These are phyloP conservation scores for Syngnathus scovelli DNA, from an alignment of 2,113 vertebrate species.

Conservation along the genomic window DNA sequence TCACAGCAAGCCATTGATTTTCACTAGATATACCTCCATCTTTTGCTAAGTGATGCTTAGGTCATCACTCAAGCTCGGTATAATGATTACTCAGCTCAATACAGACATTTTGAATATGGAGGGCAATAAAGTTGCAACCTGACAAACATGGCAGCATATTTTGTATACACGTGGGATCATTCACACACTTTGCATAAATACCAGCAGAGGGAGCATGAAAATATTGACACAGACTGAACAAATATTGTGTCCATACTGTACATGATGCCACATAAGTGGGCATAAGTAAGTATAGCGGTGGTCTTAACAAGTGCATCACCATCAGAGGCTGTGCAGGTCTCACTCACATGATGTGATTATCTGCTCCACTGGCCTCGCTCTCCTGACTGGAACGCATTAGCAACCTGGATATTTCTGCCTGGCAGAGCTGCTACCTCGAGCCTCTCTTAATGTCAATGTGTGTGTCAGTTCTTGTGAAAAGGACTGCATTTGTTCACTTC, in stretches of 20 bases:
- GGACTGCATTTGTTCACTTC: not conserved
- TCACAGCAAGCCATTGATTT: constrained; percentile 43
- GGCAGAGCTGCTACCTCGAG: constrained; percentile 46
- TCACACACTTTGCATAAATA: constrained; percentile 2
- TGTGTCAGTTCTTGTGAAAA: constrained; percentile 10
- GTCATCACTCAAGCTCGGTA: constrained; percentile 43
- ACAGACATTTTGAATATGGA: constrained; percentile 37
- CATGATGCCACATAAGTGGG: not conserved
- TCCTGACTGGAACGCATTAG: constrained; percentile 66
- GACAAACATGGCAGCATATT: constrained; percentile 13
- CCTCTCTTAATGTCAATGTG: constrained; percentile 9
- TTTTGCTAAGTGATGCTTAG: constrained; percentile 47
- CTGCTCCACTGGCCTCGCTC: constrained; percentile 65
- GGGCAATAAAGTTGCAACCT: constrained; percentile 22
- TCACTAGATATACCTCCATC: constrained; percentile 36
- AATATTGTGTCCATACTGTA: not conserved
- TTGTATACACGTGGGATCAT: not conserved
- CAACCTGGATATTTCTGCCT: constrained; percentile 68
- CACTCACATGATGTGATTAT: constrained; percentile 65
- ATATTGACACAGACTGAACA: not conserved
- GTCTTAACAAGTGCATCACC: constrained; percentile 26
- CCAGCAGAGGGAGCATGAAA: constrained; percentile 7
- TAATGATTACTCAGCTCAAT: constrained; percentile 49
- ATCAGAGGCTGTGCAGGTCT: constrained; percentile 49
- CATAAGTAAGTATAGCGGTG: not conserved